Evolutionary conservation across 2,797 vertebrate species (phyloP).

Genomic region (Ataeniobius toweri): DNA sequence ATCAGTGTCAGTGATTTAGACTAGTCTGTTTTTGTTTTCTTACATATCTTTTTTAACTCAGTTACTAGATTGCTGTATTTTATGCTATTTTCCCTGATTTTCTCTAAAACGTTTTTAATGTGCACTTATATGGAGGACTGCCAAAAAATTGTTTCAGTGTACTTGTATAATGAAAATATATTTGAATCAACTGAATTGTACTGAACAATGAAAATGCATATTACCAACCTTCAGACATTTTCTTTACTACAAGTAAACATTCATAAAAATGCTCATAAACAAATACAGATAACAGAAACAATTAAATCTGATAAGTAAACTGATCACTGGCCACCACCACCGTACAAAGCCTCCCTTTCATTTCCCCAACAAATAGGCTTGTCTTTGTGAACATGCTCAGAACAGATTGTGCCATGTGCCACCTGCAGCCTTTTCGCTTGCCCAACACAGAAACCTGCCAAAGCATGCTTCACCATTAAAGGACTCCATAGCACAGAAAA

Average conservation of each 20-base stretch:
- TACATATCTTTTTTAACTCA: no score
- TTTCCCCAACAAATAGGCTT: slow-evolving; percentile 36
- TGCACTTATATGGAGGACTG: no score
- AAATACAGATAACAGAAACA: slow-evolving; percentile 34
- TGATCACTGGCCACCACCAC: not conserved
- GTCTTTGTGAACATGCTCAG: slow-evolving; percentile 30
- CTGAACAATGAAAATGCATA: slow-evolving; percentile 28
- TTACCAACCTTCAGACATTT: slow-evolving; percentile 15
- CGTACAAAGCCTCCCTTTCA: slow-evolving; percentile 12
- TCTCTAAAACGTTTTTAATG: no score
- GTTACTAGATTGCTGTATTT: no score
- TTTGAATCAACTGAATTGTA: not conserved
- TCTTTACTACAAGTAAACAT: slow-evolving; percentile 24
- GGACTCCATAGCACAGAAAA: not conserved
- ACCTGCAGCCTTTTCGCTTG: slow-evolving; percentile 51
- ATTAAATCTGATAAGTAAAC: slow-evolving; percentile 27
- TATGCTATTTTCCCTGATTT: no score
- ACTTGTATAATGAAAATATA: no score
- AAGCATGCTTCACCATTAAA: slow-evolving; percentile 18
- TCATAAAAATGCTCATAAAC: slow-evolving; percentile 19
- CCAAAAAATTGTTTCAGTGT: no score
- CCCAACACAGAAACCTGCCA: slow-evolving; percentile 49
- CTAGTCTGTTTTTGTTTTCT: no score
- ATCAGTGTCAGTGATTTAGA: no score
- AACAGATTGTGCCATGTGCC: slow-evolving; percentile 45